Conservation (phyloP, 2,888 invertebrate genomes). For the Scaptomyza polygonia region DNA sequence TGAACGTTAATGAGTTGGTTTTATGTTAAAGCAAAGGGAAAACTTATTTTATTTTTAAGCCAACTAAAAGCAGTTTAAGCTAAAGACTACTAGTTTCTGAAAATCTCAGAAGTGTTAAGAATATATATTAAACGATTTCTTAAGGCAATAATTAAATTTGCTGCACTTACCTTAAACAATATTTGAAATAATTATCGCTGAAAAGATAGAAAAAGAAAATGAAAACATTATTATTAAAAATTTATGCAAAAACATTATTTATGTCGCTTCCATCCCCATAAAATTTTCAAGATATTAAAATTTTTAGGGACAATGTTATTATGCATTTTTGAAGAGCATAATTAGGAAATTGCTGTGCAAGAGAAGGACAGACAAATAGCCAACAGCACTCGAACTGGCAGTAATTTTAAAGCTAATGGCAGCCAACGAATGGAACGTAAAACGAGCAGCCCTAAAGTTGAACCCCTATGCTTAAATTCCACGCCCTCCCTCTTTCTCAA, state of each 20-base stretch:
- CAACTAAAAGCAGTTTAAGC: slow-evolving; percentile 3
- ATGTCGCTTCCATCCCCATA: neutral
- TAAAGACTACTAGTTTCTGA: neutral
- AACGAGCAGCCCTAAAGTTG: slow-evolving; percentile 16
- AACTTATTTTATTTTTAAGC: slow-evolving; percentile 6
- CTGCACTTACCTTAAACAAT: slow-evolving; percentile 47
- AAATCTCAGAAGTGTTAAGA: neutral
- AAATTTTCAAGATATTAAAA: slow-evolving; percentile 17
- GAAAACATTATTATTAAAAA: slow-evolving; percentile 38
- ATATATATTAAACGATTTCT: too few relatives aligned
- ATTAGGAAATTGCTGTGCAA: slow-evolving; percentile 50
- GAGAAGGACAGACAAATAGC: slow-evolving; percentile 17
- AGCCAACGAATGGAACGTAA: slow-evolving; percentile 37
- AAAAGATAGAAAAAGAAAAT: slow-evolving; percentile 7
- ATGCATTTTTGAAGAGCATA: slow-evolving; percentile 58
- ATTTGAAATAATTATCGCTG: slow-evolving; percentile 42
- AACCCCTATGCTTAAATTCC: slow-evolving; percentile 31
- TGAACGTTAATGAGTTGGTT: slow-evolving; percentile 13
- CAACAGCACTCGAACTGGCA: slow-evolving; percentile 35
- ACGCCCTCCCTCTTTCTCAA: neutral
- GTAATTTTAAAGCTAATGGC: slow-evolving; percentile 66
- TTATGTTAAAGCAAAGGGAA: neutral
- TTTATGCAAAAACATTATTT: slow-evolving; percentile 27
- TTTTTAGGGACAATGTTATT: slow-evolving; percentile 51
- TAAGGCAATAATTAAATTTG: slow-evolving; percentile 6